Evolutionary conservation across 2,888 invertebrate genomes (phyloP).

Genomic region (Scotopteryx bipunctaria): DNA sequence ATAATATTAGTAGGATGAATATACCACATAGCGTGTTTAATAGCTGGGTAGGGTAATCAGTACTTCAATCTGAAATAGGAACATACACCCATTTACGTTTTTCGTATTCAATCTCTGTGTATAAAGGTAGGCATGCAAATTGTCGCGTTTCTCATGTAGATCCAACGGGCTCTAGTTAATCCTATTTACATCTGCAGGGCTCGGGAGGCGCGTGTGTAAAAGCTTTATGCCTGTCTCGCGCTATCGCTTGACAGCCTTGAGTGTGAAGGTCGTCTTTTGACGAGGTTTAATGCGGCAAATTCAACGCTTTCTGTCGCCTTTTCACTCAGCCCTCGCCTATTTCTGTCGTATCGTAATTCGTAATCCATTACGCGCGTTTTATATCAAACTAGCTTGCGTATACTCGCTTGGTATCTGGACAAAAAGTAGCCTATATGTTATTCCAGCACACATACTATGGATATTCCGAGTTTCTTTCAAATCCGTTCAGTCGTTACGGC

Average conservation of each 20-base stretch:
- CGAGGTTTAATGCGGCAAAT: slow-evolving; percentile 2
- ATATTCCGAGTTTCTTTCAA: too few relatives aligned
- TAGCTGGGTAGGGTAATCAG: too few relatives aligned
- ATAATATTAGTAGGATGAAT: too few relatives aligned
- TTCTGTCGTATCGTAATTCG: too few relatives aligned
- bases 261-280: slow-evolving; percentile 1
- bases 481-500: too few relatives aligned
- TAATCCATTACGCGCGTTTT: too few relatives aligned
- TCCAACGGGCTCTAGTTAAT: slow-evolving; percentile 19
- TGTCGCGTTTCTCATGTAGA: slow-evolving; percentile 24
- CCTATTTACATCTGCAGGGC: slow-evolving; percentile 14
- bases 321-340: too few relatives aligned
- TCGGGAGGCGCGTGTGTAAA: slow-evolving; percentile 9
- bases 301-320: background rate
- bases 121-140: slow-evolving; percentile 26
- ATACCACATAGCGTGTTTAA: too few relatives aligned
- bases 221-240: slow-evolving; percentile 5
- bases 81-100: slow-evolving; percentile 17
- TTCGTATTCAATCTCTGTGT: background rate
- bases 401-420: too few relatives aligned
- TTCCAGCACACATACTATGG: too few relatives aligned
- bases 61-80: background rate
- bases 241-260: slow-evolving; percentile 10
- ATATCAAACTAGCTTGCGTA: too few relatives aligned
- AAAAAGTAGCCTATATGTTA: too few relatives aligned